A percentile compares a stretch with the other conserved stretches of the same genome.
These are phyloP conservation scores for Luperina testacea DNA, from an alignment of 2,888 invertebrate species.

Conservation along the genomic window DNA sequence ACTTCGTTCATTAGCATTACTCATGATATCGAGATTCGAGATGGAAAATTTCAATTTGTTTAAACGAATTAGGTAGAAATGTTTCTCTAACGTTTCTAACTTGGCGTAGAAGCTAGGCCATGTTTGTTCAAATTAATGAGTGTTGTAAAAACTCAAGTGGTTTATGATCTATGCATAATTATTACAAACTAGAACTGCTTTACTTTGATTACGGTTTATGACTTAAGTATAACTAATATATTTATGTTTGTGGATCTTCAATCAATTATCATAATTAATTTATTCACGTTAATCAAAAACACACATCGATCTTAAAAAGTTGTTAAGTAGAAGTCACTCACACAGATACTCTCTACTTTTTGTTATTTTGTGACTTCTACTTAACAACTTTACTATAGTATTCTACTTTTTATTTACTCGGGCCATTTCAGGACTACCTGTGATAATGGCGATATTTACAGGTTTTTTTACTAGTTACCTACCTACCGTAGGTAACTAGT, in stretches of 20 bases:
- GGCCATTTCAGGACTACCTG: not conserved
- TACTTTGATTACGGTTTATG: constrained; percentile 43
- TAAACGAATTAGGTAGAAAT: not conserved
- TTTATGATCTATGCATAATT: constrained; percentile 43
- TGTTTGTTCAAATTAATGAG: constrained; percentile 40
- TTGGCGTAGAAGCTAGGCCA: not conserved
- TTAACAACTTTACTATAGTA: no score
- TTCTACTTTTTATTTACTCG: not conserved
- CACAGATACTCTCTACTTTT: not conserved
- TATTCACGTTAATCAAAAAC: constrained; percentile 21
- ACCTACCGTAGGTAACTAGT: no score
- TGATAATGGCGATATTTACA: no score
- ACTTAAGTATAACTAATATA: constrained; percentile 37
- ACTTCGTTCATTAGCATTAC: not conserved
- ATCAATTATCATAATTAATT: constrained; percentile 51
- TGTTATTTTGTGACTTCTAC: no score
- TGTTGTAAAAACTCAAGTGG: constrained; percentile 45
- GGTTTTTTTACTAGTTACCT: no score
- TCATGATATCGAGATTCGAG: not conserved
- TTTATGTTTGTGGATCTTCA: constrained; percentile 19
- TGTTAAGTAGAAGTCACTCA: not conserved
- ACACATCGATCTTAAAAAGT: not conserved
- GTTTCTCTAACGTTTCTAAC: not conserved
- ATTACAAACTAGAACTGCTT: constrained; percentile 22
- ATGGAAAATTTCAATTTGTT: not conserved